Percentiles rank a stretch among this genome's conserved stretches.
Evolutionary conservation across 2,888 invertebrate species (phyloP).

Genomic region (Caenorhabditis wallacei): DNA sequence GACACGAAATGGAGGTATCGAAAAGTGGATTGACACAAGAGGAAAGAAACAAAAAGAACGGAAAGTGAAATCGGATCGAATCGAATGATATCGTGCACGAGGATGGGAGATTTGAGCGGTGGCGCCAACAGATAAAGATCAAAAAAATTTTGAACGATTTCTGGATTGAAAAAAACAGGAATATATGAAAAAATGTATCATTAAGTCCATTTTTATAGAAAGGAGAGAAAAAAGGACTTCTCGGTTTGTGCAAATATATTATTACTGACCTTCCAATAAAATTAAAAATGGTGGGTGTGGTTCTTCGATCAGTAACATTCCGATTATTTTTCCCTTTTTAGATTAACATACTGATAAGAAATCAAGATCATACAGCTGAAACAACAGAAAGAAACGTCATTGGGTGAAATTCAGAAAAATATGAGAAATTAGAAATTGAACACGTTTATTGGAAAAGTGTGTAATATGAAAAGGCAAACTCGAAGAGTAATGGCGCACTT

Average conservation of each 20-base stretch:
- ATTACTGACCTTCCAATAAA: background rate
- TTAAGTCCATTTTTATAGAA: too few species aligned
- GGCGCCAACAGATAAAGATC: conserved; percentile 37
- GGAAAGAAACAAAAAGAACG: conserved; percentile 1
- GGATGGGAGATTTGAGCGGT: conserved; percentile 6
- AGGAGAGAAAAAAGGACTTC: too few species aligned
- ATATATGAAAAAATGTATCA: background rate
- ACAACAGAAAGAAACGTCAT: conserved; percentile 20
- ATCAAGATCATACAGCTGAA: conserved; percentile 17
- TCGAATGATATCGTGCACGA: conserved; percentile 7
- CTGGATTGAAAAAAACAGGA: background rate
- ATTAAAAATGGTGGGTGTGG: conserved; percentile 15
- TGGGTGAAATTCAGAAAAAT: background rate
- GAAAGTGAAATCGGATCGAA: conserved; percentile 35
- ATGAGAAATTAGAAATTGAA: background rate
- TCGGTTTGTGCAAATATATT: background rate
- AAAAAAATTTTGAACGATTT: conserved; percentile 16
- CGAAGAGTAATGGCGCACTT: conserved; percentile 1
- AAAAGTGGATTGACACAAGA: conserved; percentile 14
- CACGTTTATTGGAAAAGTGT: background rate
- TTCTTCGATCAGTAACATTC: conserved; percentile 10
- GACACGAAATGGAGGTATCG: conserved; percentile 21
- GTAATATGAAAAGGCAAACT: background rate
- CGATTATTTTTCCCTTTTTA: conserved; percentile 16
- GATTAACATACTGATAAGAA: conserved; percentile 15